phyloP scores from a whole-genome alignment of 2,888 invertebrate genomes.

The Prosopocoilus inquinatus region DNA sequence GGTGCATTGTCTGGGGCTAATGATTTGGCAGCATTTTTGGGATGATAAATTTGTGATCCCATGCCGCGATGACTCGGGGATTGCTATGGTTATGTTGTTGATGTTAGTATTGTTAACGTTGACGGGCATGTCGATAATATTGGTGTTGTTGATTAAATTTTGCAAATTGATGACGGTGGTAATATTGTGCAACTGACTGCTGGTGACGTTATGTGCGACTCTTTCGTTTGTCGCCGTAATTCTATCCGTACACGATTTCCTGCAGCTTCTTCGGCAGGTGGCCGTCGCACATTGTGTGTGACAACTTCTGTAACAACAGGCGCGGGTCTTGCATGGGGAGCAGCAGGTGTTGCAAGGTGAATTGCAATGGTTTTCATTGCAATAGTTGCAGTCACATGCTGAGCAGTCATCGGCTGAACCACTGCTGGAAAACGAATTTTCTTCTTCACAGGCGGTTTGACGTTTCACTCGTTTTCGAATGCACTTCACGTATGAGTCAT shows the following conservation, averaged over 20 bases:
- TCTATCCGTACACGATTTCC: slow-evolving; percentile 26
- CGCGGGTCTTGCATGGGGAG: slow-evolving; percentile 35
- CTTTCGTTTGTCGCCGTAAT: neutral
- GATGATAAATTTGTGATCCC: neutral
- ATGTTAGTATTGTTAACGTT: slow-evolving; percentile 45
- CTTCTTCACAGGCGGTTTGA: neutral
- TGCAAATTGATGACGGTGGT: slow-evolving; percentile 49
- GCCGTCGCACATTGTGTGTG: slow-evolving; percentile 42
- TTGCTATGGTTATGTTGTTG: slow-evolving; percentile 42
- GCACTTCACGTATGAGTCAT: slow-evolving; percentile 10
- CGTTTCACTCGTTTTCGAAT: slow-evolving; percentile 9
- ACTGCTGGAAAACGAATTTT: neutral
- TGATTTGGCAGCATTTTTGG: slow-evolving; percentile 42
- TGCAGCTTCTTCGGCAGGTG: slow-evolving; percentile 40
- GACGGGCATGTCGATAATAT: slow-evolving; percentile 48
- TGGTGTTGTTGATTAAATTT: slow-evolving; percentile 49
- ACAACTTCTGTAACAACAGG: slow-evolving; percentile 48
- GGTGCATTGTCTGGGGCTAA: slow-evolving; percentile 46
- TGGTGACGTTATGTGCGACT: slow-evolving; percentile 1
- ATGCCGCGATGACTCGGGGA: neutral
- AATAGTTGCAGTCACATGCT: slow-evolving; percentile 39
- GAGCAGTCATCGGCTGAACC: slow-evolving; percentile 24
- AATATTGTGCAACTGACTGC: slow-evolving; percentile 39
- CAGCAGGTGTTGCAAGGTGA: slow-evolving; percentile 37
- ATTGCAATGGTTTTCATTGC: slow-evolving; percentile 30